phyloP scores from a whole-genome alignment of 2,797 vertebrate genomes.

The Gallinago solitaria region DNA sequence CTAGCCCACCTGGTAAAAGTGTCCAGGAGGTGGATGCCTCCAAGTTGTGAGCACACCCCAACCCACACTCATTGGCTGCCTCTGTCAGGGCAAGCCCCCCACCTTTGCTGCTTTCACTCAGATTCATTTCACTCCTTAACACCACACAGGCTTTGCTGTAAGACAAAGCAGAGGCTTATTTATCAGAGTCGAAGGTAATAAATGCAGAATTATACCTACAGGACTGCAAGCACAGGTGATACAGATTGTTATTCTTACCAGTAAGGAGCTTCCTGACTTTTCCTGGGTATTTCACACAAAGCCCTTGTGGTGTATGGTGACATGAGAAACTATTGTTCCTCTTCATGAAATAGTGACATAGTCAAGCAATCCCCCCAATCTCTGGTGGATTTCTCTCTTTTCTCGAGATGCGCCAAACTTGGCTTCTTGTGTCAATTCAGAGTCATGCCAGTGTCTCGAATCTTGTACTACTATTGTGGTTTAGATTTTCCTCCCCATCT shows the following conservation, averaged over 20 bases:
- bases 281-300: background rate
- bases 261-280: background rate
- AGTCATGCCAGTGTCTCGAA: background rate
- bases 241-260: background rate
- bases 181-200: background rate
- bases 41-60: background rate
- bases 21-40: background rate
- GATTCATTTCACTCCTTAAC: background rate
- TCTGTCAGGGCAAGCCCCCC: accelerated
- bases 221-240: background rate
- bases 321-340: background rate
- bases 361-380: background rate
- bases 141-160: background rate
- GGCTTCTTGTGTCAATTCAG: background rate
- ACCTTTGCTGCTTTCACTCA: background rate
- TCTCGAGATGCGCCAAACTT: background rate
- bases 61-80: accelerated
- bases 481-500: background rate
- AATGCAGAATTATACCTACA: background rate
- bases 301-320: background rate
- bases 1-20: accelerated
- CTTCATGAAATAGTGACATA: background rate
- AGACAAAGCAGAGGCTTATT: background rate
- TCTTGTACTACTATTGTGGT: background rate
- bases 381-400: background rate